These are phyloP conservation scores for Syrphus vitripennis DNA, from an alignment of 2,888 invertebrate genomes.

Conservation along the genomic window DNA sequence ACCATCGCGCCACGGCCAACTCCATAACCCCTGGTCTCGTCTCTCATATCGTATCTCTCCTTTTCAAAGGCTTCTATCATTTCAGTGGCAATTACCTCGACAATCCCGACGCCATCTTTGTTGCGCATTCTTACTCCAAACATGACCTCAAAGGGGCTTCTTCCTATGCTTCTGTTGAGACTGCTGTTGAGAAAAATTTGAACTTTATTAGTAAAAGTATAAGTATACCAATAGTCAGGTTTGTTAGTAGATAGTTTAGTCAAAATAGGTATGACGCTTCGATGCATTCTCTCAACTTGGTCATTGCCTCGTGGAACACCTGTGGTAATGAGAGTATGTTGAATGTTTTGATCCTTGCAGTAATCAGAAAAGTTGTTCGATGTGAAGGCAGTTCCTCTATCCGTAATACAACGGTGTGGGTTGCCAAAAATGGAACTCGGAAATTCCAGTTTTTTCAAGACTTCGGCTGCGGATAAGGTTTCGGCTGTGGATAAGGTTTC, in stretches of 20 bases:
- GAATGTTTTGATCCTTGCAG: neutral
- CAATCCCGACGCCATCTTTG: too few relatives aligned
- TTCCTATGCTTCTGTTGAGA: too few relatives aligned
- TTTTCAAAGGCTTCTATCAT: too few relatives aligned
- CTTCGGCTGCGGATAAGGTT: neutral
- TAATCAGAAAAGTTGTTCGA: neutral
- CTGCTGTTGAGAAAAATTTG: too few relatives aligned
- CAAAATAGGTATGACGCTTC: constrained; percentile 71
- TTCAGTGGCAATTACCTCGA: too few relatives aligned
- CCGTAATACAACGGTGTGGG: constrained; percentile 8
- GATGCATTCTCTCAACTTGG: constrained; percentile 70
- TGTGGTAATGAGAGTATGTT: neutral
- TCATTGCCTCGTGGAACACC: neutral
- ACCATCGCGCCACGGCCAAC: too few relatives aligned
- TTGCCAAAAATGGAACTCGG: constrained; percentile 27
- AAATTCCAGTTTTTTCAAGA: neutral
- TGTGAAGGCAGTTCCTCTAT: neutral
- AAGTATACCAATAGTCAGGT: too few relatives aligned
- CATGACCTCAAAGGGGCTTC: too few relatives aligned
- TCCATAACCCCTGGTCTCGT: too few relatives aligned
- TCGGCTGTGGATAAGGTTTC: neutral
- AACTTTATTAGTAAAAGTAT: too few relatives aligned
- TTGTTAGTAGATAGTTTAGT: constrained; percentile 34
- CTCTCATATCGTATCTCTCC: too few relatives aligned
- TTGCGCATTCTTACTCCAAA: too few relatives aligned